Evolutionary conservation across 2,113 vertebrate genomes (phyloP), one percentile per base, ranked within the genome.

Genomic region (Cheilinus undulatus): DNA sequence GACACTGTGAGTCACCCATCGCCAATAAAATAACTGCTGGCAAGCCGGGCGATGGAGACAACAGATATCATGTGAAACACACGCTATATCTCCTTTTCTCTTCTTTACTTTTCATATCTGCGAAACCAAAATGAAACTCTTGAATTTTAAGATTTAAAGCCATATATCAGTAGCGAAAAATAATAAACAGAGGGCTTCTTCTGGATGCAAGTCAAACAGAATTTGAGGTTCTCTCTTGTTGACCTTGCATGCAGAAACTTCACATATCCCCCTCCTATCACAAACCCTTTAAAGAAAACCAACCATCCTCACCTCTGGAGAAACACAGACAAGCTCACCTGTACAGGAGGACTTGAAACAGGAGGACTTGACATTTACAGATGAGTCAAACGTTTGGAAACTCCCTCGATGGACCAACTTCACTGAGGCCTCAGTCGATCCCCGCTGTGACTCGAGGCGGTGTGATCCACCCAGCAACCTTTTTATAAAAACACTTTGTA

Each of bases 371-470:
- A n/a, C 8, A 9, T 6, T 5, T 56, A 58, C 51, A 14, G 58
- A 28, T 3, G 71, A 76, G 67, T 80, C 85, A 46, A 73, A 51
- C 6, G 68, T 80, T 84, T 82, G 83, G 75, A 36, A 54, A 87
- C 89, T 86, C 82, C 82, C 85, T 58, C 50, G 68, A 91, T 74
- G 95, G 96, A 97, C 96, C 96, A 96, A 95, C 88, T 81, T 24
- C 76, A 88, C 93, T 78, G 91, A 88, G 64, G 89, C 78, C 88
- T 91, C 89, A 26, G 69, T 75, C 43, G 66, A 61, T 61, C 65
- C 68, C 72, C 57, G 32, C 85, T 73, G 32, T 53, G 83, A 82
- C 65, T 42, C 67, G 61, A 60, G 78, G 86, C 76, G 82, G 88
- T 63, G 69, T 53, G 63, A 64, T 48, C 83, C 77, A 68, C 80